Base-by-base conservation (phyloP, 2,888 invertebrate genomes). In the Leucoptera coffeella region DNA sequence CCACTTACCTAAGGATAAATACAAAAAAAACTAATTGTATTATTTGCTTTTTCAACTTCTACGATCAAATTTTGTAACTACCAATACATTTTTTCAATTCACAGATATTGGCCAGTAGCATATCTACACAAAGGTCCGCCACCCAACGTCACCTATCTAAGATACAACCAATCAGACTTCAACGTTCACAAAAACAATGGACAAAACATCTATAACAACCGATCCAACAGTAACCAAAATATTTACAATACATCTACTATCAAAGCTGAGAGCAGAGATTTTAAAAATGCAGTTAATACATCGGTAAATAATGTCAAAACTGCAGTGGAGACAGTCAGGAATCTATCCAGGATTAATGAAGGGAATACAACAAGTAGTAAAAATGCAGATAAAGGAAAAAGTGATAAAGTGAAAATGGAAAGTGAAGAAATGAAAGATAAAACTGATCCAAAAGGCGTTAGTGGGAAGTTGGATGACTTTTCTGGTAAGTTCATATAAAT, bases 61-160 rank as follows among this genome's bases (percentile, higher is more conserved):
- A n/a, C n/a, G n/a, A n/a, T n/a, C n/a, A n/a, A n/a, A n/a, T n/a
- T n/a, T n/a, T n/a, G n/a, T n/a, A n/a, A n/a, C n/a, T n/a, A n/a
- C n/a, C n/a, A n/a, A n/a, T n/a, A n/a, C n/a, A n/a, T n/a, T n/a
- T n/a, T n/a, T n/a, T n/a, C n/a, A n/a, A n/a, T n/a, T n/a, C 51
- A 26, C 38, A 74, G 75, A 38, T 74, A 76, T 36, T 89, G 87
- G 86, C 88, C 88, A 0, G 81, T 89, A 11, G 82, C 85, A 1
- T 90, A 88, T 46, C 67, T 89, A 1, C 89, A 90, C 43, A 80
- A 80, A 47, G 80, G 82, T 31, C 77, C 80, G 17, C 89, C 90
- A 3, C 88, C 88, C 1, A 85, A 86, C 44, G 73, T 77, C 36
- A 81, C 80, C 0, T 71, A 65, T 36, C 69, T 65, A 36, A 48